Conservation (phyloP, 2,888 invertebrate genomes). For the Nudaria mundana region DNA sequence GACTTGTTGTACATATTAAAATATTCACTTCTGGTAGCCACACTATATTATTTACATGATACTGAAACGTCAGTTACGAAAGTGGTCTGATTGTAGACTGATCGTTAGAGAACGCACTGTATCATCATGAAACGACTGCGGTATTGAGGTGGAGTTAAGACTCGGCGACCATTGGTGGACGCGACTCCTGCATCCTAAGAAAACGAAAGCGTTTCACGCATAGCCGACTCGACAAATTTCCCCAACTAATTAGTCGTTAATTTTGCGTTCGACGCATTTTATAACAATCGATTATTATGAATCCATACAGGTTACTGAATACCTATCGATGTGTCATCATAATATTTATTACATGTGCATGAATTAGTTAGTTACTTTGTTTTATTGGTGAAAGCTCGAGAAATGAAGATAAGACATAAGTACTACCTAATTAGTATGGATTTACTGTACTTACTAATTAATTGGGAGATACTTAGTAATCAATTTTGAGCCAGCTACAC, state of each 20-base stretch:
- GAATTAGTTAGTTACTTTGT: too few species aligned
- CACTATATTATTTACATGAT: slow-evolving; percentile 62
- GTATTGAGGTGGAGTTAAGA: slow-evolving; percentile 36
- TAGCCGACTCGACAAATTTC: slow-evolving; percentile 63
- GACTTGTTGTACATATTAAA: slow-evolving; percentile 58
- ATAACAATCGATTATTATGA: slow-evolving; percentile 48
- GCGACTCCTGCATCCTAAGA: slow-evolving; percentile 58
- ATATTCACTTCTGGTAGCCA: slow-evolving; percentile 41
- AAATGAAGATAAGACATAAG: too few species aligned
- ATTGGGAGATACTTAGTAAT: too few species aligned
- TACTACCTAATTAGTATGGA: too few species aligned
- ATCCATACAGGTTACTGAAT: slow-evolving; percentile 43
- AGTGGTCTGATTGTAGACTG: slow-evolving; percentile 65
- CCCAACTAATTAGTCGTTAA: slow-evolving; percentile 67
- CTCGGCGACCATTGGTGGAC: slow-evolving; percentile 37
- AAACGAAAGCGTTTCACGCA: slow-evolving; percentile 77
- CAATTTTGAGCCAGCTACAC: too few species aligned
- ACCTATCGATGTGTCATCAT: too few species aligned
- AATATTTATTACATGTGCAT: too few species aligned
- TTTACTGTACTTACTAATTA: too few species aligned
- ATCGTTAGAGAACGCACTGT: slow-evolving; percentile 36
- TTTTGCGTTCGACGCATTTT: slow-evolving; percentile 54
- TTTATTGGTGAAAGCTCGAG: too few species aligned
- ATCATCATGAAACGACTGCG: slow-evolving; percentile 36
- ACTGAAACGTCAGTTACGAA: slow-evolving; percentile 55